Conservation (phyloP, 2,113 vertebrate genomes). For the Gadus chalcogrammus region DNA sequence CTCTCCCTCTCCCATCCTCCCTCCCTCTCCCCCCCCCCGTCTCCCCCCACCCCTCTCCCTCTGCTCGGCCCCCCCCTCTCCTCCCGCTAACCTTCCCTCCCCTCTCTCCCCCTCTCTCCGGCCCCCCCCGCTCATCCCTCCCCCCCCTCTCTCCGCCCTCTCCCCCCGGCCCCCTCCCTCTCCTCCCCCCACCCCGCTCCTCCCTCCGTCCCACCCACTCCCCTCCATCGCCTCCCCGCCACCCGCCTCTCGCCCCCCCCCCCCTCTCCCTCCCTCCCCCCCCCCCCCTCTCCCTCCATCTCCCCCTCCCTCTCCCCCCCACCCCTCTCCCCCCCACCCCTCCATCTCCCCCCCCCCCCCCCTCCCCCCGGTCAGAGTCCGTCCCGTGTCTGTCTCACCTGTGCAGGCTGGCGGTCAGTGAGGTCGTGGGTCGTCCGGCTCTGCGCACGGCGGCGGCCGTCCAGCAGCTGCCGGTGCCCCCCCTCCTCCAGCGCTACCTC, state of each 20-base stretch:
- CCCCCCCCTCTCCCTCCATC: neutral
- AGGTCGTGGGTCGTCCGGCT: constrained; percentile 46
- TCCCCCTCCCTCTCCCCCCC: neutral
- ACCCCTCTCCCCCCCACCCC: too few species aligned
- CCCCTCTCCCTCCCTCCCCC: too few species aligned
- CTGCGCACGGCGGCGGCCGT: constrained; percentile 55
- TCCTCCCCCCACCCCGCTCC: neutral
- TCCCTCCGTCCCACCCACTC: neutral
- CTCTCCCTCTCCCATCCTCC: too few species aligned
- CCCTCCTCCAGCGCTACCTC: constrained; percentile 57
- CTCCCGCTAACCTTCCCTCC: too few species aligned
- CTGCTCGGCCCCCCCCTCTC: too few species aligned
- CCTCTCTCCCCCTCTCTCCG: neutral
- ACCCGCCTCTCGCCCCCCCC: too few species aligned
- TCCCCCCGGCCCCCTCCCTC: too few species aligned
- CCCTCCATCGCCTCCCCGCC: neutral
- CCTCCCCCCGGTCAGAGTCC: constrained; percentile 42
- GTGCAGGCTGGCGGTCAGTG: constrained; percentile 62
- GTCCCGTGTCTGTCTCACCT: constrained; percentile 64
- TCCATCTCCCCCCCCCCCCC: neutral
- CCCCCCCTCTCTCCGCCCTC: too few species aligned
- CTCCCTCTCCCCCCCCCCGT: too few species aligned
- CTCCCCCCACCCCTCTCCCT: too few species aligned
- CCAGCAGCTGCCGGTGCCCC: constrained; percentile 64
- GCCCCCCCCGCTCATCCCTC: too few species aligned